Evolutionary conservation across 2,888 invertebrate genomes (phyloP).

Genomic region (Listrodromus nycthemerus): DNA sequence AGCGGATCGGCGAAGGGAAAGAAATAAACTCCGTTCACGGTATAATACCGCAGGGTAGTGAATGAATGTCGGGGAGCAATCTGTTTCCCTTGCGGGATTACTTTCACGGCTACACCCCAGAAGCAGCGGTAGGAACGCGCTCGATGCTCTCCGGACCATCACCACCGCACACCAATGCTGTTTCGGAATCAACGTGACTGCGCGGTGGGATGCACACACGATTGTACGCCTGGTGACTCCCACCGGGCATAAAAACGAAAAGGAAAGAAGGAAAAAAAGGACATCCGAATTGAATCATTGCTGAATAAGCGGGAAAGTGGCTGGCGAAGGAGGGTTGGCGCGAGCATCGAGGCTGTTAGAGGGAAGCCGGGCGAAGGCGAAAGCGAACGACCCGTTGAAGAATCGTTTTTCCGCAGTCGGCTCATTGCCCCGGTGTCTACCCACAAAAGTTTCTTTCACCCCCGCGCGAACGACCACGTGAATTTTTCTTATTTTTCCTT

Average conservation of each 20-base stretch:
- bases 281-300: conserved; percentile 84
- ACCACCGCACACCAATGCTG: conserved; percentile 59
- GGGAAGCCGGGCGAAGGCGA: conserved; percentile 43
- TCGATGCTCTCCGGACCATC: conserved; percentile 64
- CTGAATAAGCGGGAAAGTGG: conserved; percentile 84
- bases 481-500: conserved; percentile 14
- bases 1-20: conserved; percentile 82
- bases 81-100: conserved; percentile 84
- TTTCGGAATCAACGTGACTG: conserved; percentile 47
- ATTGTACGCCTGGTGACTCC: conserved; percentile 66
- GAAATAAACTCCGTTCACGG: conserved; percentile 75
- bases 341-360: not conserved
- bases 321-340: conserved; percentile 71
- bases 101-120: conserved; percentile 78
- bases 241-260: conserved; percentile 71
- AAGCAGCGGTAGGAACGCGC: conserved; percentile 61
- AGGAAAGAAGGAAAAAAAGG: conserved; percentile 69
- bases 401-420: conserved; percentile 63
- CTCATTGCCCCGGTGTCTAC: conserved; percentile 41
- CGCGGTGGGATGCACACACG: conserved; percentile 46
- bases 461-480: not conserved
- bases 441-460: conserved; percentile 24
- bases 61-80: conserved; percentile 82
- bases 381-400: conserved; percentile 61
- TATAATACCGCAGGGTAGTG: conserved; percentile 37